A percentile compares a stretch with the other conserved stretches of the same genome.
Evolutionary conservation across 2,888 invertebrate genomes (phyloP).

Genomic region (Sphaerophoria rueppellii): DNA sequence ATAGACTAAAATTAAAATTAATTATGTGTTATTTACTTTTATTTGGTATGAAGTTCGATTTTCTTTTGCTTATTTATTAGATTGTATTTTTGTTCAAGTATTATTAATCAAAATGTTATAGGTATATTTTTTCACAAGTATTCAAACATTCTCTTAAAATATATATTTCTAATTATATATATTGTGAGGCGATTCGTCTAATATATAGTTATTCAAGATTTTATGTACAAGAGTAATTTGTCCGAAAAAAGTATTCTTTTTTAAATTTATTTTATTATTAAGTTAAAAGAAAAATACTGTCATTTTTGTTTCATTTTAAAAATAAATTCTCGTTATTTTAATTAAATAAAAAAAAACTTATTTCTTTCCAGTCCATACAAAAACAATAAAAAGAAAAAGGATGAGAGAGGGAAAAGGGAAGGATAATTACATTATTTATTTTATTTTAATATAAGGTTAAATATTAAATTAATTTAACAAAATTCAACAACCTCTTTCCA

Average conservation of each 20-base stretch:
- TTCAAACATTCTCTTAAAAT: neutral
- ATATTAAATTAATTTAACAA: slow-evolving; percentile 58
- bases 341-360: slow-evolving; percentile 26
- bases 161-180: slow-evolving; percentile 61
- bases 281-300: slow-evolving; percentile 70
- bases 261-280: slow-evolving; percentile 34
- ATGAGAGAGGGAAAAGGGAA: slow-evolving; percentile 14
- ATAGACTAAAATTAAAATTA: slow-evolving; percentile 34
- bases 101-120: slow-evolving; percentile 46
- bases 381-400: slow-evolving; percentile 11
- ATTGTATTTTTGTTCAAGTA: slow-evolving; percentile 33
- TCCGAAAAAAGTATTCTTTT: slow-evolving; percentile 16
- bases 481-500: slow-evolving; percentile 70
- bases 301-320: slow-evolving; percentile 68
- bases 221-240: slow-evolving; percentile 62
- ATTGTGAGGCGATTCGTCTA: slow-evolving; percentile 73
- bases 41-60: slow-evolving; percentile 65
- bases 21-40: slow-evolving; percentile 42
- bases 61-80: slow-evolving; percentile 48
- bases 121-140: neutral
- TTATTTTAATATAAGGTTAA: slow-evolving; percentile 7
- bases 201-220: slow-evolving; percentile 25
- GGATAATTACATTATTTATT: slow-evolving; percentile 28
- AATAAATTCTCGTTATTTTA: slow-evolving; percentile 46
- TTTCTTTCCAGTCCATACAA: slow-evolving; percentile 54